Evolutionary conservation across 64 coral and sea anemone genomes (phyloP).

Genomic region (Anthopleura sola): DNA sequence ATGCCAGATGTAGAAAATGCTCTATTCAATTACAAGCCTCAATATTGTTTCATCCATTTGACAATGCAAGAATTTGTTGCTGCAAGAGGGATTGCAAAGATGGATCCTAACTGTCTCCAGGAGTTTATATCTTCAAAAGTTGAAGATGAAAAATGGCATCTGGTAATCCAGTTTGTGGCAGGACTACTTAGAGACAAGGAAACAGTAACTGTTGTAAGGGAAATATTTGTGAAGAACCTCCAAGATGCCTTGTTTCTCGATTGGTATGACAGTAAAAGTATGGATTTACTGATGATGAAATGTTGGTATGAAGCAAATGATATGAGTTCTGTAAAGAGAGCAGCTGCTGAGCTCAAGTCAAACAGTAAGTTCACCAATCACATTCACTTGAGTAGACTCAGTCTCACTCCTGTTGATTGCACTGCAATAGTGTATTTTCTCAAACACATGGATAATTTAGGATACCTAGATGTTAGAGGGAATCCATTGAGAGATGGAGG

Average conservation of each 20-base stretch:
- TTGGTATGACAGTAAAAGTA: not conserved
- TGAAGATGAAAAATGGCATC: slow-evolving; percentile 14
- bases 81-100: slow-evolving; percentile 32
- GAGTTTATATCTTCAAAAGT: not conserved
- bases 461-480: not conserved
- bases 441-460: not conserved
- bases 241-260: not conserved
- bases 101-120: not conserved
- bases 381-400: not conserved
- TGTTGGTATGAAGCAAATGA: slow-evolving; percentile 21
- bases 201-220: not conserved
- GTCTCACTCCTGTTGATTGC: slow-evolving; percentile 20
- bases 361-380: slow-evolving; percentile 1
- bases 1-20: slow-evolving; percentile 32
- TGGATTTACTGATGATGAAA: slow-evolving; percentile 10
- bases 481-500: not conserved
- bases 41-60: slow-evolving; percentile 43
- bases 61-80: slow-evolving; percentile 42
- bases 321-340: not conserved
- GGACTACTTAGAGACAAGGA: slow-evolving; percentile 6
- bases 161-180: slow-evolving; percentile 28
- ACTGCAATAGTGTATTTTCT: slow-evolving; percentile 26
- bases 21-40: slow-evolving; percentile 8
- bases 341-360: slow-evolving; percentile 14
- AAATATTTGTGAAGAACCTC: not conserved